Evolutionary conservation across 2,797 vertebrate species (phyloP).

Genomic region (Paramormyrops hopkinsi): DNA sequence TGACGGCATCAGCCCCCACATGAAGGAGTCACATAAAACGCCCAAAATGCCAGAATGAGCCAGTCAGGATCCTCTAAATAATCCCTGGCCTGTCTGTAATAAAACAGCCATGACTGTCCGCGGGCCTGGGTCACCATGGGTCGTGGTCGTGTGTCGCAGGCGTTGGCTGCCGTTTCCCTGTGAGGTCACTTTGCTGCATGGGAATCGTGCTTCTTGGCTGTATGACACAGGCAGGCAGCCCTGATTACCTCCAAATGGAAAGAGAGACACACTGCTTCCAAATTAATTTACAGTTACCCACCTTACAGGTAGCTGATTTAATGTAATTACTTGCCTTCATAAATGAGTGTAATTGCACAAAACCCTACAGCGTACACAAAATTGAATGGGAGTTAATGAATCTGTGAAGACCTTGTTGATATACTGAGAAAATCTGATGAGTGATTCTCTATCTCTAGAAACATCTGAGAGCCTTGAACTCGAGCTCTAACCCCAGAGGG

Average conservation of each 20-base stretch:
- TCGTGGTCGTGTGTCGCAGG: background rate
- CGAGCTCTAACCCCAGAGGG: conserved; percentile 26
- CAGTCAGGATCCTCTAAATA: background rate
- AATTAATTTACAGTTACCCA: conserved; percentile 72
- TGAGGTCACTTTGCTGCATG: conserved; percentile 54
- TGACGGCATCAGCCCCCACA: background rate
- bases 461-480: background rate
- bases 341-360: conserved; percentile 71
- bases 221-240: conserved; percentile 50
- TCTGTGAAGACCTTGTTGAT: conserved; percentile 55
- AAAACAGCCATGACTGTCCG: conserved; percentile 26
- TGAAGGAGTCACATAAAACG: background rate
- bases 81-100: conserved; percentile 22
- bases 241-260: conserved; percentile 64
- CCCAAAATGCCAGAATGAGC: background rate
- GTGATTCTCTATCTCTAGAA: conserved; percentile 57
- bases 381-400: conserved; percentile 66
- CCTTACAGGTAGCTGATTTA: conserved; percentile 72
- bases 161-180: conserved; percentile 43
- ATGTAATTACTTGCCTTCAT: conserved; percentile 71
- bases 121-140: conserved; percentile 24
- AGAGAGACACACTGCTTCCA: conserved; percentile 60
- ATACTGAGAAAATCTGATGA: conserved; percentile 51
- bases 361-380: conserved; percentile 67
- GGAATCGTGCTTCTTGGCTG: conserved; percentile 59